phyloP scores from a whole-genome alignment of 1,140 invertebrate species.

The Aphaenogaster floridana region DNA sequence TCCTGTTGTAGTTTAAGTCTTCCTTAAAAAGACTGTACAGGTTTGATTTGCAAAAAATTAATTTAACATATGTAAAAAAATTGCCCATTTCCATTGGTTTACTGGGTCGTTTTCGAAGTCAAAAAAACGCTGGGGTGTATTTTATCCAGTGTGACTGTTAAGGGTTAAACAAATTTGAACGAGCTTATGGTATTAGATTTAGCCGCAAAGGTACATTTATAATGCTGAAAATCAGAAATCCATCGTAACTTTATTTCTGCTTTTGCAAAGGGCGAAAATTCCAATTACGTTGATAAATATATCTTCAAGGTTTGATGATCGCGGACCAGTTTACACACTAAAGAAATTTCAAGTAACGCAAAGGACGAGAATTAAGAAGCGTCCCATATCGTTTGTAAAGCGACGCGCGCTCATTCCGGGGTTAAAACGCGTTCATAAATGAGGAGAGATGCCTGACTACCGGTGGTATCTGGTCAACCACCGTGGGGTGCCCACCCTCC shows the following conservation, averaged over 20 bases:
- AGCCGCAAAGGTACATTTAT: background rate
- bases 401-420: conserved; percentile 40
- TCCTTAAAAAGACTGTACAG: no score
- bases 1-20: no score
- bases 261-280: background rate
- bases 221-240: background rate
- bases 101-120: no score
- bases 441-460: conserved; percentile 59
- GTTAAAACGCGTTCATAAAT: conserved; percentile 62
- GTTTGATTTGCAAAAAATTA: no score
- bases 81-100: no score
- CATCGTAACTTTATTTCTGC: background rate
- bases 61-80: no score
- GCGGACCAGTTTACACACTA: background rate
- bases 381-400: conserved; percentile 51
- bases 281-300: conserved; percentile 16
- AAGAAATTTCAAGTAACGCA: conserved; percentile 51
- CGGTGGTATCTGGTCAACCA: conserved; percentile 62
- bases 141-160: no score
- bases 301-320: conserved; percentile 5
- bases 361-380: conserved; percentile 38
- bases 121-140: no score
- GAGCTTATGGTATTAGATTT: background rate
- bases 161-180: background rate
- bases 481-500: conserved; percentile 12